Evolutionary conservation across 1,140 invertebrate species (phyloP), one percentile per base, ranked within the genome.

Genomic region (Nasonia giraulti): DNA sequence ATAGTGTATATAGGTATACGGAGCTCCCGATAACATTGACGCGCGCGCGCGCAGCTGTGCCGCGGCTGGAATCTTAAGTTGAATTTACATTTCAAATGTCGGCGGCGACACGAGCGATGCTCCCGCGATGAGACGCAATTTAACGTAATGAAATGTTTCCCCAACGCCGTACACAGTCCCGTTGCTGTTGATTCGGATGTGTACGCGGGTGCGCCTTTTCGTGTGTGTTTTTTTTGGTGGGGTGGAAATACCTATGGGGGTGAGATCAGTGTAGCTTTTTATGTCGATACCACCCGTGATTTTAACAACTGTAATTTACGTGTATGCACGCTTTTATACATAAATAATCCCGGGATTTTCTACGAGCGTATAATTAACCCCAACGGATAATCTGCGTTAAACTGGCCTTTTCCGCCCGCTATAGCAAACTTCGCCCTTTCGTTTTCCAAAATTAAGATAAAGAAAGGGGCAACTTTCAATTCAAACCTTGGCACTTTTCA

Each of bases 81-180:
- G 85, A 82, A 90, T 91, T 90, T 90, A 88, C 90, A 89, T 91
- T 90, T 89, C 88, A 90, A 90, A 90, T 88, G 85, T 82, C 79
- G 87, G 81, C 78, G 85, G 80, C 79, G 87, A 83, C 78, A 66
- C 86, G 75, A 71, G 68, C 14, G 68, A 71, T 71, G 31, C 27
- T 31, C 23, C 66, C 88, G 87, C 88, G 87, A 86, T 87, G 85
- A 86, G 87, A 87, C 87, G 89, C 87, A 88, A 90, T 91, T 90
- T 88, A 84, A 87, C 84, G 88, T 90, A 91, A 91, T 91, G 87
- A 90, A 92, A 92, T 89, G 89, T 89, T 90, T 85, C 44, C 76
- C 82, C 77, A n/a, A 71, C 12, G 68, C 27, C 55, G 20, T 44
- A 44, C 1, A 11, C 8, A 44, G 40, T 44, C 40, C 40, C 8